phyloP scores from a whole-genome alignment of 2,113 vertebrate genomes.

The Synodontis membranacea region DNA sequence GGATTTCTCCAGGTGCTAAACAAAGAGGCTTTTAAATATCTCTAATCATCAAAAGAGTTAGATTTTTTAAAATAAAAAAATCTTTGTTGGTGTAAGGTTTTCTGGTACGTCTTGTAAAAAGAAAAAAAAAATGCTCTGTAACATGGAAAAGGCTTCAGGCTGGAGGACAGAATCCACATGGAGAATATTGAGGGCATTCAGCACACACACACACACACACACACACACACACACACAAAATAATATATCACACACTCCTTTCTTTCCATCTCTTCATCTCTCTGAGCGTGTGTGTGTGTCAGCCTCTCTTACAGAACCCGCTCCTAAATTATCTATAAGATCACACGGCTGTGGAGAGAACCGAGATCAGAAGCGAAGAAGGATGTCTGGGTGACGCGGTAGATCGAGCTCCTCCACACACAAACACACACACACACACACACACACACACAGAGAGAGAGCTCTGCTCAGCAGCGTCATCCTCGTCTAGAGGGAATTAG shows the following conservation, averaged over 20 bases:
- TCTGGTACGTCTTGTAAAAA: background rate
- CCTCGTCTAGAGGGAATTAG: constrained; percentile 45
- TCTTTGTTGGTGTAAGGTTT: background rate
- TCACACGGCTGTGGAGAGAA: constrained; percentile 46
- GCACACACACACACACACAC: background rate
- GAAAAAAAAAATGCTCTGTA: background rate
- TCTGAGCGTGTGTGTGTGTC: constrained; percentile 46
- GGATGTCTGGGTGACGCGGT: constrained; percentile 41
- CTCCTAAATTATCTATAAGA: constrained; percentile 70
- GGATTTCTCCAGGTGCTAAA: background rate
- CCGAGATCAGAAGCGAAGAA: background rate
- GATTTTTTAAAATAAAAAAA: background rate
- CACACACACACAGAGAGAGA: background rate
- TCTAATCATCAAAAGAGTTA: too few relatives aligned
- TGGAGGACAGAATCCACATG: constrained; percentile 6
- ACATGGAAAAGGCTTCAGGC: background rate
- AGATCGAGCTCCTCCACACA: constrained; percentile 14
- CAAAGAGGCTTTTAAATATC: background rate
- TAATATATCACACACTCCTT: background rate
- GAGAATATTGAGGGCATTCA: constrained; percentile 9
- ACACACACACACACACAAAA: constrained; percentile 9
- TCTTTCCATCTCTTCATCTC: background rate
- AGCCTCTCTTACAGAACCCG: constrained; percentile 40
- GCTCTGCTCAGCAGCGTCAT: constrained; percentile 51
- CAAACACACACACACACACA: constrained; percentile 13